Base-by-base conservation (phyloP, 2,797 vertebrate species). In the Miichthys miiuy region DNA sequence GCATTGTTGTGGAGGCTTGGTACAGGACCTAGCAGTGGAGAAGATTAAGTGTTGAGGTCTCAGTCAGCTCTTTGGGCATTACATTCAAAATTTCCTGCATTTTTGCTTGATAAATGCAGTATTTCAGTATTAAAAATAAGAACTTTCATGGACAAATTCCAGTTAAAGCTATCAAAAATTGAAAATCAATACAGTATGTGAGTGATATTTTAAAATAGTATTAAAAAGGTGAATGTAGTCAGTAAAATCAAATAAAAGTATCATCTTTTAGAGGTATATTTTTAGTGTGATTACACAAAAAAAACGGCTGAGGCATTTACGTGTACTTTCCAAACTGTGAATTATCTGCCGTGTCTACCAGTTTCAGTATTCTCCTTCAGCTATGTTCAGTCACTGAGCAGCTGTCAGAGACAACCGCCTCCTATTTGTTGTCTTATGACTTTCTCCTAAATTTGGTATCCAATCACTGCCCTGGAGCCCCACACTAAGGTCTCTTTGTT, bases 401-500 rank as follows among this genome's bases (percentile, higher is more conserved):
- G 61, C 58, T 68, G 69, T 65, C 60, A 63, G 58, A 50, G 67
- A 48, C 17, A 27, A 1, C 12, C 3, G 5, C 71, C 16, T 84
- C 1, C 63, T 75, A 25, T 68, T 77, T 79, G 61, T 68, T 61
- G 68, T 67, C 30, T 73, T 58, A 38, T 67, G 47, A 52, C 66
- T 66, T 71, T 64, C 34, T 70, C 47, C 81, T 70, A 61, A 72
- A 79, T 62, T 46, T 48, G 34, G 14, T 56, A 72, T 73, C 82
- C 84, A 71, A 60, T 88, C 75, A 69, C 47, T 41, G 70, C 54
- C 70, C 74, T 14, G 55, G 76, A 82, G 78, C 80, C 77, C 34
- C 72, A 57, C 80, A 73, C 79, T 74, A 57, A 90, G 77, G 86
- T 81, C 76, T 75, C 75, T 84, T 58, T 81, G 75, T 87, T 83